These are phyloP conservation scores for Dromaius novaehollandiae DNA, from an alignment of 2,113 vertebrate genomes.

Conservation along the genomic window DNA sequence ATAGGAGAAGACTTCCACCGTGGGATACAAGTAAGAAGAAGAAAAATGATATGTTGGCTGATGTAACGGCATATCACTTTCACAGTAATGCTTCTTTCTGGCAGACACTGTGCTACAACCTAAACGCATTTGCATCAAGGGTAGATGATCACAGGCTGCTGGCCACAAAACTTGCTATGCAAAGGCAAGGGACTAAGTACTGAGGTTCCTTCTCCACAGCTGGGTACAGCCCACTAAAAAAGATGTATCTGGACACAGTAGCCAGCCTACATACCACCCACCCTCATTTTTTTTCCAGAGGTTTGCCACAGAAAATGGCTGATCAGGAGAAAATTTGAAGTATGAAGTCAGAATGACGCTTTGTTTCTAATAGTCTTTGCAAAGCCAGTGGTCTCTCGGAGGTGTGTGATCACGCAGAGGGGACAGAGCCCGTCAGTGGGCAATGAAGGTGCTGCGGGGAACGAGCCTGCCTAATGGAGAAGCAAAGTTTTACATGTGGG, in stretches of 20 bases:
- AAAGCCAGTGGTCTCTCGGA: rapidly evolving
- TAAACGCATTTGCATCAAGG: background rate
- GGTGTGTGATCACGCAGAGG: background rate
- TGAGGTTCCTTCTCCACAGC: background rate
- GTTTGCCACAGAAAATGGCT: background rate
- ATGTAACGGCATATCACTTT: background rate
- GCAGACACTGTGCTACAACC: background rate
- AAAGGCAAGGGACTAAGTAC: background rate
- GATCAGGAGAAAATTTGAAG: background rate
- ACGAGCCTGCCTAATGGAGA: rapidly evolving
- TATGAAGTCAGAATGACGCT: background rate
- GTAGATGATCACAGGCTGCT: background rate
- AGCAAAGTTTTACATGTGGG: background rate
- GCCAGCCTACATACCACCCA: background rate
- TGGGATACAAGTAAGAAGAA: background rate
- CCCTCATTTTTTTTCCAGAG: background rate
- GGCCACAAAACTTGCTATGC: background rate
- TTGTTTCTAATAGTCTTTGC: background rate
- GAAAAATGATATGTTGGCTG: background rate
- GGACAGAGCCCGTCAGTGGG: rapidly evolving
- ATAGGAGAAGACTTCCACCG: background rate
- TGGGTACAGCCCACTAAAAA: background rate
- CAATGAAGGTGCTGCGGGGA: background rate
- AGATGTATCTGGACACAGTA: background rate
- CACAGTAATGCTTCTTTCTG: background rate